A percentile compares a stretch with the other conserved stretches of the same genome.
Conservation (phyloP, 1,140 invertebrate genomes). For the Babylonia areolata region DNA sequence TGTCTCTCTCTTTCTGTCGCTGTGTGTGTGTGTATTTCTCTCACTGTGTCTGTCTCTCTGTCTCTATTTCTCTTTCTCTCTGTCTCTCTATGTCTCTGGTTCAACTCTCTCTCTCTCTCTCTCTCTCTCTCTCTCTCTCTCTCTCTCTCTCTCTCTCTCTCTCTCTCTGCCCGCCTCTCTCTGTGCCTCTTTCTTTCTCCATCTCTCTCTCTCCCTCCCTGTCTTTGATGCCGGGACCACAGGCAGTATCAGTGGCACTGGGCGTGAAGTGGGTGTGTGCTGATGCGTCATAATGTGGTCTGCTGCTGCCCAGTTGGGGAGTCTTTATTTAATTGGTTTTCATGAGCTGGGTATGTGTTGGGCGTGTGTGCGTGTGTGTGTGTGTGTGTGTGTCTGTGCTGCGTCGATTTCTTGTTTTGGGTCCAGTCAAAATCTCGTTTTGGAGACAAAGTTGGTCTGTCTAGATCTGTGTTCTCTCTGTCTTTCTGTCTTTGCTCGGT, state of each 20-base stretch:
- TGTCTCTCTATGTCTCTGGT: background rate
- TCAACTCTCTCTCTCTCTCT: background rate
- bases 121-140: slow-evolving; percentile 28
- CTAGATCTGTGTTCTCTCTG: too few species aligned
- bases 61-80: background rate
- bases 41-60: background rate
- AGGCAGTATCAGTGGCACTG: too few species aligned
- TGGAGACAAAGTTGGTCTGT: too few species aligned
- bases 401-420: background rate
- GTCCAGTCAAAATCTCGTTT: background rate
- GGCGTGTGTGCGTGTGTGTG: too few species aligned
- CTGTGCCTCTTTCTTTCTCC: background rate
- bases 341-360: background rate
- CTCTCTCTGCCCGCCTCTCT: background rate
- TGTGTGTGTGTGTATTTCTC: too few species aligned
- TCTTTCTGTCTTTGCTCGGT: background rate
- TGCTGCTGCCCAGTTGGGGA: too few species aligned
- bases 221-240: too few species aligned
- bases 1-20: background rate
- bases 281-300: too few species aligned
- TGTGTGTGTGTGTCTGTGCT: background rate
- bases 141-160: slow-evolving; percentile 9
- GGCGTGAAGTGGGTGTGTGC: too few species aligned
- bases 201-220: background rate
- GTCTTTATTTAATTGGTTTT: background rate